Evolutionary conservation across 64 coral and sea anemone genomes (phyloP).

Genomic region (Acropora yongei): DNA sequence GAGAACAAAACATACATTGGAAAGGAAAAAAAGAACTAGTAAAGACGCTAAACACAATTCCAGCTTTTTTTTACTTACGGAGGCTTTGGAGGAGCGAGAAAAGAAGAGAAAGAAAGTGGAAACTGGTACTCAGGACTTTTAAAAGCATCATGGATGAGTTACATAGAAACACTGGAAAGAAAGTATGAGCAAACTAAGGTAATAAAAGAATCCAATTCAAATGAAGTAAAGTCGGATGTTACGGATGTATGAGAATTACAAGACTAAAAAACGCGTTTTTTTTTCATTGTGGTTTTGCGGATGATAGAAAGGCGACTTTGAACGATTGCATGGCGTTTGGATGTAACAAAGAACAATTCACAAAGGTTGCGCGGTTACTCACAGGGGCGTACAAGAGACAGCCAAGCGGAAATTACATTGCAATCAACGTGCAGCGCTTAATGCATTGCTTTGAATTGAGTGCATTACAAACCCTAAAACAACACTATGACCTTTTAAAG

Average conservation of each 20-base stretch:
- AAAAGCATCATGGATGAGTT: constrained; percentile 11
- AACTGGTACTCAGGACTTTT: neutral
- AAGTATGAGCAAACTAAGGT: neutral
- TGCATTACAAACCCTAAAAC: neutral
- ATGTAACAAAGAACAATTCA: constrained; percentile 6
- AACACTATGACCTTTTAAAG: too few species aligned
- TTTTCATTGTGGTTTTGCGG: neutral
- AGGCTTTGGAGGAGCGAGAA: constrained; percentile 21
- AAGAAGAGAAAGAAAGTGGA: neutral
- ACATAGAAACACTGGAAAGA: constrained; percentile 13
- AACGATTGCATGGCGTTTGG: constrained; percentile 10
- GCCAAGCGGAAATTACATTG: too few species aligned
- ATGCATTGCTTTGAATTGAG: too few species aligned
- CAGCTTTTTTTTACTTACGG: constrained; percentile 18
- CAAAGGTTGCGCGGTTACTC: neutral
- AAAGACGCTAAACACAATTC: too few species aligned
- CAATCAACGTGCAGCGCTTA: too few species aligned
- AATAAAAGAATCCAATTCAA: neutral
- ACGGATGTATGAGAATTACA: neutral
- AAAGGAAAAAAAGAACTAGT: neutral
- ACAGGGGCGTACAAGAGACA: constrained; percentile 33
- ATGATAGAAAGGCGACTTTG: neutral
- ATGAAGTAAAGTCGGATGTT: neutral
- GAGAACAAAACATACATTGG: neutral
- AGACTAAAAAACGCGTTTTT: neutral